phyloP scores from a whole-genome alignment of 1,140 invertebrate species.

The Camponotus pennsylvanicus region DNA sequence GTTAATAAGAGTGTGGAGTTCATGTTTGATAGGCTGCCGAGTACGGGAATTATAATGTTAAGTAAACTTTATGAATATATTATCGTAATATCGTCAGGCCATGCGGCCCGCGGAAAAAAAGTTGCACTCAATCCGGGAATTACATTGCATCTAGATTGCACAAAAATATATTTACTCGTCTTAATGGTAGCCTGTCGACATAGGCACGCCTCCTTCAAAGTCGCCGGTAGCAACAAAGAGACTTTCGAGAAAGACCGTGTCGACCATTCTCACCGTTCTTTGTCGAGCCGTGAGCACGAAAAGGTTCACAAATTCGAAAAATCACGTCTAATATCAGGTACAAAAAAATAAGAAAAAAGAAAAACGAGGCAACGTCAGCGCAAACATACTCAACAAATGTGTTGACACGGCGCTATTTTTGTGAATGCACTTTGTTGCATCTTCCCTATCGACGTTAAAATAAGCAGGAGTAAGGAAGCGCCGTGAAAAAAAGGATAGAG shows the following conservation, averaged over 20 bases:
- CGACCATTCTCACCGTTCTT: constrained; percentile 48
- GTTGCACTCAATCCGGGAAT: constrained; percentile 27
- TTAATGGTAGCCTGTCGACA: constrained; percentile 72
- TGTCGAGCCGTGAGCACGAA: constrained; percentile 6
- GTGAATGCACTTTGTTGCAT: constrained; percentile 37
- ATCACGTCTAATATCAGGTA: neutral
- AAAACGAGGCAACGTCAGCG: constrained; percentile 12
- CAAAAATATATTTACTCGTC: constrained; percentile 74
- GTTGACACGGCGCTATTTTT: constrained; percentile 22
- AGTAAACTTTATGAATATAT: neutral
- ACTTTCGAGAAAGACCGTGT: constrained; percentile 34
- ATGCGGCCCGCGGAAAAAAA: constrained; percentile 8
- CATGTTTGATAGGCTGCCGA: neutral
- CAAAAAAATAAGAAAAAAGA: neutral
- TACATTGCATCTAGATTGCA: constrained; percentile 65
- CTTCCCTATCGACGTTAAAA: constrained; percentile 52
- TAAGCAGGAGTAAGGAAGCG: constrained; percentile 42
- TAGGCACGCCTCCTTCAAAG: constrained; percentile 70
- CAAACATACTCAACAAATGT: neutral
- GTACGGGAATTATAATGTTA: neutral
- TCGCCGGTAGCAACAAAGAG: constrained; percentile 67
- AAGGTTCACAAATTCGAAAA: neutral
- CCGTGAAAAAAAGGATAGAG: constrained; percentile 19
- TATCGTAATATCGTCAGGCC: neutral
- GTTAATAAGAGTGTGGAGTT: constrained; percentile 1